Percentiles rank a stretch among this genome's conserved stretches.
These are phyloP conservation scores for Sylvicola fuscatus DNA, from an alignment of 2,888 invertebrate genomes.

Conservation along the genomic window DNA sequence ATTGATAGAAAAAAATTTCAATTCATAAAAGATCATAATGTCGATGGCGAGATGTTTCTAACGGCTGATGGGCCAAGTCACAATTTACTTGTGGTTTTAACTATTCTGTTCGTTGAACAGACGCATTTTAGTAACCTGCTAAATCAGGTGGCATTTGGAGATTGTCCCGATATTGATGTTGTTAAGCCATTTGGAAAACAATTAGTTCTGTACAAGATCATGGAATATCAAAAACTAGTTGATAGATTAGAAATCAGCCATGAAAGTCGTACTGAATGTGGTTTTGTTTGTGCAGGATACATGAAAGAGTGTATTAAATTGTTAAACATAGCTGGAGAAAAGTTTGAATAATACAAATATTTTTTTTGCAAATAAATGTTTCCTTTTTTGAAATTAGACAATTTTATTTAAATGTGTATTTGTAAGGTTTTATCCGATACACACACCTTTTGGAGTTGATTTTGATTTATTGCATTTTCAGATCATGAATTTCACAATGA, in stretches of 20 bases:
- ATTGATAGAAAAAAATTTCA: conserved; percentile 35
- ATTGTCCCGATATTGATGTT: conserved; percentile 11
- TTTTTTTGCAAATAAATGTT: neutral
- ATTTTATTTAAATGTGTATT: neutral
- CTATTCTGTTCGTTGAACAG: conserved; percentile 19
- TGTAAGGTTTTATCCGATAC: too few species aligned
- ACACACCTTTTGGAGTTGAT: too few species aligned
- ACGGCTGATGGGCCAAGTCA: conserved; percentile 44
- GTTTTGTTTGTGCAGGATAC: conserved; percentile 10
- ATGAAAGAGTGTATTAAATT: conserved; percentile 12
- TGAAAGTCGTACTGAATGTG: conserved; percentile 11
- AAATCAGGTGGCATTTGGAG: conserved; percentile 23
- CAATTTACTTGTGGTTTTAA: conserved; percentile 29
- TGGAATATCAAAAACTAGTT: conserved; percentile 14
- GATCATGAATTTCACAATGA: too few species aligned
- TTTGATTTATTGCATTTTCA: too few species aligned
- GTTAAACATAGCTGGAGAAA: conserved; percentile 9
- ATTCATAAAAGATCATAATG: conserved; percentile 39
- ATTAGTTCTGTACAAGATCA: conserved; percentile 15
- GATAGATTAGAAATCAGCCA: conserved; percentile 8
- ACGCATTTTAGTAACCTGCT: conserved; percentile 19
- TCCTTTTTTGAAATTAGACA: conserved; percentile 1
- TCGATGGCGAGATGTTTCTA: conserved; percentile 40
- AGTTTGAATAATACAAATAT: neutral
- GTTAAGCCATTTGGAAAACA: conserved; percentile 10